A percentile compares a stretch with the other conserved stretches of the same genome.
Conservation (phyloP, 1,140 invertebrate genomes). For the Pissodes strobi region DNA sequence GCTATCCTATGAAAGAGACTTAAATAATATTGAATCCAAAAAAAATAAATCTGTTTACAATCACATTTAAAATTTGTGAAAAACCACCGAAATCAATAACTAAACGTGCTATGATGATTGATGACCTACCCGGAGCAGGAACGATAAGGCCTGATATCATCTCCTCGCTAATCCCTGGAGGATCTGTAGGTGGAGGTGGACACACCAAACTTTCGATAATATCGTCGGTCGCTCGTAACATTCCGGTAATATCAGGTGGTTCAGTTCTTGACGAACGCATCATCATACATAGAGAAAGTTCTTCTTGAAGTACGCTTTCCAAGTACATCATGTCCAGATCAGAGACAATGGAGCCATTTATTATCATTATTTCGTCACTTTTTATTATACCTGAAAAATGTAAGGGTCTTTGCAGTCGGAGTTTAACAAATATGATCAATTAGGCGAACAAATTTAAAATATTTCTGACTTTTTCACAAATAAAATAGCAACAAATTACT, state of each 20-base stretch:
- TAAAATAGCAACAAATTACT: too few relatives aligned
- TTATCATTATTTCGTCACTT: constrained; percentile 97
- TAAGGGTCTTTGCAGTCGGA: too few relatives aligned
- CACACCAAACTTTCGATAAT: constrained; percentile 95
- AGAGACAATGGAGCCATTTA: constrained; percentile 96
- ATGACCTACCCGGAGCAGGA: constrained; percentile 75
- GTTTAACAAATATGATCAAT: too few relatives aligned
- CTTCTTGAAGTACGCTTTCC: constrained; percentile 93
- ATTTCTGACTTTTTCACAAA: too few relatives aligned
- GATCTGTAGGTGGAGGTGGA: constrained; percentile 91
- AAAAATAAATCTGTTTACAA: too few relatives aligned
- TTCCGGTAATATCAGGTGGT: constrained; percentile 83
- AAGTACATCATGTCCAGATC: constrained; percentile 99
- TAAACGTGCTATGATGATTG: too few relatives aligned
- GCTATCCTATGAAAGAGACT: too few relatives aligned
- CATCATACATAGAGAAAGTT: constrained; percentile 95
- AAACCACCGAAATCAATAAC: too few relatives aligned
- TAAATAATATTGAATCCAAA: too few relatives aligned
- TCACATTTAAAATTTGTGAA: too few relatives aligned
- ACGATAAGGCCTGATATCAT: constrained; percentile 95
- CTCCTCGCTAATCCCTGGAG: constrained; percentile 91
- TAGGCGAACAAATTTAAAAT: too few relatives aligned
- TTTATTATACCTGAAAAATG: constrained; percentile 83
- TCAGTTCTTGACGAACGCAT: constrained; percentile 95
- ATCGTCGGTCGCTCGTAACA: constrained; percentile 84